Percentiles rank a stretch among this genome's conserved stretches.
Evolutionary conservation across 2,888 invertebrate genomes (phyloP).

Genomic region (Lacanobia wlatinum): DNA sequence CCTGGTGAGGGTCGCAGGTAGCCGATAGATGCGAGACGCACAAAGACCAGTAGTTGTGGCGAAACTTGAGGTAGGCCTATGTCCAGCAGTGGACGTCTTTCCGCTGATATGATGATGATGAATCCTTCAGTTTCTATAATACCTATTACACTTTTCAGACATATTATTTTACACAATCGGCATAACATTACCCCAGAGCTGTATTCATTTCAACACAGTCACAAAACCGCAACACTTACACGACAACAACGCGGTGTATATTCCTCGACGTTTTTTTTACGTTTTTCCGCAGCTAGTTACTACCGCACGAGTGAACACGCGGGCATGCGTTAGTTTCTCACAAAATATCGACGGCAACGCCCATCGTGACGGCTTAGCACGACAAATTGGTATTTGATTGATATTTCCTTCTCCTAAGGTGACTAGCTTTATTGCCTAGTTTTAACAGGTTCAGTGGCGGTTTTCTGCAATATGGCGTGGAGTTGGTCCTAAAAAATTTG

Average conservation of each 20-base stretch:
- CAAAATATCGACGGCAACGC: constrained; percentile 22
- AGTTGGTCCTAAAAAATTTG: neutral
- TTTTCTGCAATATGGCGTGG: neutral
- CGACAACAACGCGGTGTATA: constrained; percentile 16
- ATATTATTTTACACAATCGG: neutral
- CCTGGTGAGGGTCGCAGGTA: no score
- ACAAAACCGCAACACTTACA: neutral
- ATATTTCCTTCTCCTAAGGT: constrained; percentile 3
- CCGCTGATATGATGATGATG: no score
- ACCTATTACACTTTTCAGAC: no score
- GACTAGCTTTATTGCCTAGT: neutral
- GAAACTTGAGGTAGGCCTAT: no score
- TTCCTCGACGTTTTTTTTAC: constrained; percentile 27
- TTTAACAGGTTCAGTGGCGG: neutral
- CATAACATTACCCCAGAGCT: neutral
- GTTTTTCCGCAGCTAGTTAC: constrained; percentile 46
- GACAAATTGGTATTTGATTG: constrained; percentile 54
- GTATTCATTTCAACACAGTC: constrained; percentile 3
- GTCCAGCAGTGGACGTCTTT: no score
- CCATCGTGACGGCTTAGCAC: constrained; percentile 11
- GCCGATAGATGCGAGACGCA: no score
- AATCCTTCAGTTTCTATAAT: no score
- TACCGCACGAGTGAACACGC: constrained; percentile 44
- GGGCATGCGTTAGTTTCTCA: constrained; percentile 46
- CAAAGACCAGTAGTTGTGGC: no score